These are phyloP conservation scores for Cheilosia impressa DNA, from an alignment of 2,888 invertebrate species.

Conservation along the genomic window DNA sequence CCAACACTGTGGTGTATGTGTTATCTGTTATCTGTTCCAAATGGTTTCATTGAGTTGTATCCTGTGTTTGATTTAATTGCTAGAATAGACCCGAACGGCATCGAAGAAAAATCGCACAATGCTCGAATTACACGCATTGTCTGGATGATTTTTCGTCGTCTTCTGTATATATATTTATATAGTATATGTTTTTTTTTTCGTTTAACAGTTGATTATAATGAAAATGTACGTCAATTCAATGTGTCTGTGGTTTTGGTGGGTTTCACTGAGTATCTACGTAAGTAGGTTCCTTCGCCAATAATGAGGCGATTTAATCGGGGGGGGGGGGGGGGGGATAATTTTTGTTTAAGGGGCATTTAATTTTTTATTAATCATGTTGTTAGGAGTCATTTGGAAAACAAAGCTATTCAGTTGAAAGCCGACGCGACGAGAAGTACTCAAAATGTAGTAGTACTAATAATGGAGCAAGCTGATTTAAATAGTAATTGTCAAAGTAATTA, in stretches of 20 bases:
- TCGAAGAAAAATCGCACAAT: constrained; percentile 20
- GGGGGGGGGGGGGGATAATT: too few relatives aligned
- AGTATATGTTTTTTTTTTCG: too few relatives aligned
- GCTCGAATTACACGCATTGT: constrained; percentile 16
- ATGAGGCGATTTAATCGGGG: too few relatives aligned
- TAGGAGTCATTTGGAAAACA: too few relatives aligned
- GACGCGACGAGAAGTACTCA: too few relatives aligned
- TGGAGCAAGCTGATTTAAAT: too few relatives aligned
- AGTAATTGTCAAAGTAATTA: too few relatives aligned
- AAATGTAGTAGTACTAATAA: too few relatives aligned
- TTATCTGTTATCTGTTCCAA: constrained; percentile 4
- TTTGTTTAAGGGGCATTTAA: too few relatives aligned
- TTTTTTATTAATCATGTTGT: too few relatives aligned
- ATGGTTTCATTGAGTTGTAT: constrained; percentile 23
- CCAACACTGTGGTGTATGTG: neutral
- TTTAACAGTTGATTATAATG: constrained; percentile 19
- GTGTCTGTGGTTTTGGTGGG: neutral
- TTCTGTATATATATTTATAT: neutral
- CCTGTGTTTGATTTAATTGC: constrained; percentile 33
- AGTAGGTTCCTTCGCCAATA: too few relatives aligned
- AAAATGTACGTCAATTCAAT: neutral
- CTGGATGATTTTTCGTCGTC: constrained; percentile 13
- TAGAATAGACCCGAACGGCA: neutral
- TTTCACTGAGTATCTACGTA: neutral
- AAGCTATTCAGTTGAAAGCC: too few relatives aligned